Percentiles rank a stretch among this genome's conserved stretches.
Conservation (phyloP, 1,140 invertebrate genomes). For the Drosophila melanogaster region Release_6_plus_ISO1_MT NT_037436.4:10905001-10905500, state of each 20-base stretch:
- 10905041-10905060: no score
- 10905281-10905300: constrained; percentile 52
- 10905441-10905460: constrained; percentile 73
- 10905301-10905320: constrained; percentile 37
- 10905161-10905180: constrained; percentile 71
- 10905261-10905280: constrained; percentile 28
- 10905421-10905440: constrained; percentile 65
- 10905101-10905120: constrained; percentile 41
- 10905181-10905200: constrained; percentile 83
- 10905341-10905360: neutral
- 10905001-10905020: no score
- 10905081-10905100: constrained; percentile 40
- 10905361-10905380: constrained; percentile 24
- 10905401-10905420: no score
- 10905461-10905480: constrained; percentile 74
- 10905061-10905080: constrained; percentile 2
- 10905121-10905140: constrained; percentile 49
- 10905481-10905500: constrained; percentile 69
- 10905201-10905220: constrained; percentile 84
- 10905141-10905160: constrained; percentile 76
- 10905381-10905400: constrained; percentile 66
- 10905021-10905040: no score
- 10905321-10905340: constrained; percentile 36
- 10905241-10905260: constrained; percentile 24
- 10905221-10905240: constrained; percentile 53